Evolutionary conservation across 2,113 vertebrate species (phyloP).

Genomic region (Hymenochirus boettgeri): DNA sequence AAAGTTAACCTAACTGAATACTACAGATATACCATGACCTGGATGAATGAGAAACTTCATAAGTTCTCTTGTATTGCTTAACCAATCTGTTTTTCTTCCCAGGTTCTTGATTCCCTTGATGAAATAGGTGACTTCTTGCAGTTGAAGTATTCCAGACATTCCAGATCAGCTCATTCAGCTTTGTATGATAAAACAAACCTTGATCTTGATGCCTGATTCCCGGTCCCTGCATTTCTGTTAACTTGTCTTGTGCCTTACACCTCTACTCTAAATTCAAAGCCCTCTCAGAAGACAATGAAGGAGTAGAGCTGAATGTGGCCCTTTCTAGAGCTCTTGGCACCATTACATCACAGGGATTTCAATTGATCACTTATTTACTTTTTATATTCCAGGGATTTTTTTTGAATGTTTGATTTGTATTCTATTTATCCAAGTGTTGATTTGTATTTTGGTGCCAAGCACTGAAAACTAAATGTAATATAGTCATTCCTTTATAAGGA

Average conservation of each 20-base stretch:
- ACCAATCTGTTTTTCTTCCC: constrained; percentile 43
- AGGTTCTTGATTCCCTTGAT: constrained; percentile 82
- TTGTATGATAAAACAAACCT: constrained; percentile 60
- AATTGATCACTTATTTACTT: too few relatives aligned
- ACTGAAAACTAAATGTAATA: background rate
- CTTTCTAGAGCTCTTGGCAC: too few relatives aligned
- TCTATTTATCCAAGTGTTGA: background rate
- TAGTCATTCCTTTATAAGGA: constrained; percentile 1
- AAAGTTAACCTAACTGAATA: too few relatives aligned
- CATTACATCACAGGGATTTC: too few relatives aligned
- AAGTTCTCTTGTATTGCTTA: too few relatives aligned
- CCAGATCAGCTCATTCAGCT: constrained; percentile 53
- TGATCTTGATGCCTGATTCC: constrained; percentile 71
- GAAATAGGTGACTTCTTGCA: constrained; percentile 78
- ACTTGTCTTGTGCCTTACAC: constrained; percentile 20
- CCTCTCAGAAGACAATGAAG: too few relatives aligned
- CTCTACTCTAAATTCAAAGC: too few relatives aligned
- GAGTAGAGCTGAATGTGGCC: too few relatives aligned
- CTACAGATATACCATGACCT: too few relatives aligned
- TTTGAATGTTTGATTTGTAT: constrained; percentile 24
- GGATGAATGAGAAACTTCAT: too few relatives aligned
- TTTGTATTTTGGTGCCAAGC: background rate
- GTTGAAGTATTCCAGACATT: constrained; percentile 80
- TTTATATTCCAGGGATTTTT: background rate
- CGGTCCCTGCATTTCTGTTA: background rate